A percentile compares a stretch with the other conserved stretches of the same genome.
Evolutionary conservation across 64 coral and sea anemone genomes (phyloP).

Genomic region (Stichodactyla helianthus): DNA sequence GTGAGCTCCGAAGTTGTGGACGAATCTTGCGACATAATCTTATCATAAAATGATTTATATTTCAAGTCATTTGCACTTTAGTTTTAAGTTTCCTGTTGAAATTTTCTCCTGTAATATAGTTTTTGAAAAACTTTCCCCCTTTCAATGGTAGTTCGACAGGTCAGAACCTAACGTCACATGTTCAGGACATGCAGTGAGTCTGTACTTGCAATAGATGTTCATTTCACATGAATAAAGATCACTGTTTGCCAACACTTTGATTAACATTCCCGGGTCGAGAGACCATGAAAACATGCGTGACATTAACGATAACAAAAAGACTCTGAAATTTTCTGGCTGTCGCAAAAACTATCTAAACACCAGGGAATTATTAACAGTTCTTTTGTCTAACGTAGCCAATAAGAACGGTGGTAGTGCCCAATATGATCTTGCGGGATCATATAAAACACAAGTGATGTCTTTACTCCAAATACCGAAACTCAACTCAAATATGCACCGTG

Average conservation of each 20-base stretch:
- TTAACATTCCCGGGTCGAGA: constrained; percentile 4
- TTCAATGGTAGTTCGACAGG: background rate
- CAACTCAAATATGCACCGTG: too few relatives aligned
- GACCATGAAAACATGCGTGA: constrained; percentile 7
- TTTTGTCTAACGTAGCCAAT: background rate
- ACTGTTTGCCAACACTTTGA: background rate
- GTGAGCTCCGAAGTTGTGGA: background rate
- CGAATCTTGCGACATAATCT: background rate
- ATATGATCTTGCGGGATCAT: background rate
- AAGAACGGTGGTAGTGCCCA: background rate
- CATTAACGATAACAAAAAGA: background rate
- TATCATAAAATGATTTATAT: background rate
- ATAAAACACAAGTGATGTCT: background rate
- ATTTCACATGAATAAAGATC: constrained; percentile 7
- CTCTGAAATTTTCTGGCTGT: background rate
- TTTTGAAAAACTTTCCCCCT: background rate
- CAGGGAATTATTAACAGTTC: background rate
- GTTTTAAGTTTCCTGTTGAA: background rate
- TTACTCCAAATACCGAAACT: too few relatives aligned
- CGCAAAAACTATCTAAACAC: background rate
- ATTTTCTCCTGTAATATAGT: background rate
- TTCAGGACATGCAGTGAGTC: background rate
- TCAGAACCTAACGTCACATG: background rate
- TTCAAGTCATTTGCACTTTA: background rate
- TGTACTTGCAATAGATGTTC: background rate